Conservation (phyloP, 2,797 vertebrate species). For the Pelodytes ibericus region DNA sequence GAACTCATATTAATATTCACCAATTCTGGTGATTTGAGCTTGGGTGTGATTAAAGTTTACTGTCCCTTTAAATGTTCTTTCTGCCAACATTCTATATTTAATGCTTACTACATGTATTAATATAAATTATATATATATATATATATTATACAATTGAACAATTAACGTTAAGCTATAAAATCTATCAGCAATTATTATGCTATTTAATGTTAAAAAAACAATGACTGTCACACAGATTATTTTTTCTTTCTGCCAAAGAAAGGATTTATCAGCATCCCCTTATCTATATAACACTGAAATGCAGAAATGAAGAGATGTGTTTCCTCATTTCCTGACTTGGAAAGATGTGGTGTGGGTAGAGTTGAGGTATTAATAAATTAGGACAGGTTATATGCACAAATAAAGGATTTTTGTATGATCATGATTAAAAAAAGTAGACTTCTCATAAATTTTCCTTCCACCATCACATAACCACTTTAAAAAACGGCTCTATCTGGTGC, state of each 20-base stretch:
- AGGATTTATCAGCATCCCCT: slow-evolving; percentile 56
- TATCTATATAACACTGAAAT: slow-evolving; percentile 59
- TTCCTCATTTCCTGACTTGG: slow-evolving; percentile 53
- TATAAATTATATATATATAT: not conserved
- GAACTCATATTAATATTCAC: too few relatives aligned
- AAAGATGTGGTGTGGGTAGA: not conserved
- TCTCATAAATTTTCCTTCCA: too few relatives aligned
- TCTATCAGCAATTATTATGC: not conserved
- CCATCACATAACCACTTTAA: too few relatives aligned
- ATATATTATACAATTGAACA: too few relatives aligned
- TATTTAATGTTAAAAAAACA: not conserved
- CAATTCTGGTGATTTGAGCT: too few relatives aligned
- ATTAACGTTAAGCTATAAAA: too few relatives aligned
- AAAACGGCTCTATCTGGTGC: too few relatives aligned
- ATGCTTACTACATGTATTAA: too few relatives aligned
- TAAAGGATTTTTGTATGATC: slow-evolving; percentile 14
- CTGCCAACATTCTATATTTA: too few relatives aligned
- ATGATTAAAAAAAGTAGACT: too few relatives aligned
- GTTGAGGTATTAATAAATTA: slow-evolving; percentile 31
- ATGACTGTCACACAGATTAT: slow-evolving; percentile 27
- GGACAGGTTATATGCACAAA: slow-evolving; percentile 22
- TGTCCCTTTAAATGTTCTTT: too few relatives aligned
- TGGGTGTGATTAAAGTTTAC: too few relatives aligned
- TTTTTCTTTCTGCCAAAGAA: slow-evolving; percentile 45
- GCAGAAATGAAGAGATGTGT: slow-evolving; percentile 57